Conservation (phyloP, 2,888 invertebrate species). For the Branchellion lobata region DNA sequence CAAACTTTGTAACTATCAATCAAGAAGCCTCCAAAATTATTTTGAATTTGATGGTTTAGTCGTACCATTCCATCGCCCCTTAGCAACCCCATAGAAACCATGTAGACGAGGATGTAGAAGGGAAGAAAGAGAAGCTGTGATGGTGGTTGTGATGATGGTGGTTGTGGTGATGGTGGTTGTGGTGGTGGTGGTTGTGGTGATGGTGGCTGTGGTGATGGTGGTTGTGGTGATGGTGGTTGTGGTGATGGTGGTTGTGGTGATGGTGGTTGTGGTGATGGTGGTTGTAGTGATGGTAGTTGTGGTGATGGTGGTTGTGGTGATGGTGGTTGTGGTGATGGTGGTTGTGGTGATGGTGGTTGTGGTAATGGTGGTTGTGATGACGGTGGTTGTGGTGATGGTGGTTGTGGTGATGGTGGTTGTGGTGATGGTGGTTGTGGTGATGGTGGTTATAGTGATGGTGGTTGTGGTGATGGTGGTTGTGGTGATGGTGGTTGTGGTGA, state of each 20-base stretch:
- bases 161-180: not conserved
- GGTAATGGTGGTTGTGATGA: not conserved
- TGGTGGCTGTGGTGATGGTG: not conserved
- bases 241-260: not conserved
- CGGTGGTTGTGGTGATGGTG: too few species aligned
- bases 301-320: constrained; percentile 4
- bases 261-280: not conserved
- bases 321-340: not conserved
- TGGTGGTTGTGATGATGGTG: too few species aligned
- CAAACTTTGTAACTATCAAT: constrained; percentile 42
- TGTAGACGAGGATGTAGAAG: constrained; percentile 43
- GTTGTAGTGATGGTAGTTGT: not conserved
- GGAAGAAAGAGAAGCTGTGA: constrained; percentile 44
- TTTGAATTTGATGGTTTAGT: constrained; percentile 6
- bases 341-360: not conserved
- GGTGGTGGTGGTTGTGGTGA: not conserved
- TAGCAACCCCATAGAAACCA: constrained; percentile 36
- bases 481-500: too few species aligned
- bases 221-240: not conserved
- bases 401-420: too few species aligned
- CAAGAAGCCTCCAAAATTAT: constrained; percentile 33
- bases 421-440: too few species aligned
- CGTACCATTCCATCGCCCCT: constrained; percentile 25
- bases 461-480: too few species aligned
- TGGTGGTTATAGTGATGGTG: too few species aligned